A percentile compares a stretch with the other conserved stretches of the same genome.
Conservation (phyloP, 2,888 invertebrate species). For the Apodemia mormo region DNA sequence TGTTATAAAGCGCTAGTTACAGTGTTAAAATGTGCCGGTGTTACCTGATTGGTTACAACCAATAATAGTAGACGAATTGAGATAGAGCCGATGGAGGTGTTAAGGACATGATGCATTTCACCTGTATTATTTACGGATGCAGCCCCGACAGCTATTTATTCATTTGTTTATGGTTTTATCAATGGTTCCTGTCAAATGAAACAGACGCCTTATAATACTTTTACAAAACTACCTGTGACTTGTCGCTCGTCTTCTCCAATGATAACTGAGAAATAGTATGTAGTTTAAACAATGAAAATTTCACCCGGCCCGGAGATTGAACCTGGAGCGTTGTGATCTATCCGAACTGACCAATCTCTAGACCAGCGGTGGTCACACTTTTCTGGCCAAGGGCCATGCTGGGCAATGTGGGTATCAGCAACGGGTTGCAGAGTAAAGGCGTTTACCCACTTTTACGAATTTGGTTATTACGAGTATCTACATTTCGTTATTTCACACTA, state of each 20-base stretch:
- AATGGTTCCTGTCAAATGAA: conserved; percentile 15
- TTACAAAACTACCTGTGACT: neutral
- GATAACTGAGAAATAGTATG: neutral
- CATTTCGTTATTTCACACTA: too few species aligned
- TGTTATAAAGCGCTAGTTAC: neutral
- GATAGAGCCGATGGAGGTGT: conserved; percentile 32
- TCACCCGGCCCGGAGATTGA: too few species aligned
- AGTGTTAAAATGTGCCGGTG: neutral
- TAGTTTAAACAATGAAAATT: neutral
- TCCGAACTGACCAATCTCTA: too few species aligned
- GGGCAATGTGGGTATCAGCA: too few species aligned
- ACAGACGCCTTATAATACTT: neutral
- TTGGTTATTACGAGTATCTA: too few species aligned
- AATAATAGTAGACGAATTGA: neutral
- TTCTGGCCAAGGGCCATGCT: too few species aligned
- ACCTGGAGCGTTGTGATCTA: too few species aligned
- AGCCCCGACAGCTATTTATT: neutral
- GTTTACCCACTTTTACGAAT: too few species aligned
- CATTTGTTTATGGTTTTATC: conserved; percentile 15
- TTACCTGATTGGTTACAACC: neutral
- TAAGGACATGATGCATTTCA: conserved; percentile 43
- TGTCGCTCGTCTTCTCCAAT: neutral
- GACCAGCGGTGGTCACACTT: too few species aligned
- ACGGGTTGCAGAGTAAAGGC: too few species aligned
- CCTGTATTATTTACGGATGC: conserved; percentile 44